These are phyloP conservation scores for Clarias batrachus DNA, from an alignment of 2,113 vertebrate species.

Conservation along the genomic window DNA sequence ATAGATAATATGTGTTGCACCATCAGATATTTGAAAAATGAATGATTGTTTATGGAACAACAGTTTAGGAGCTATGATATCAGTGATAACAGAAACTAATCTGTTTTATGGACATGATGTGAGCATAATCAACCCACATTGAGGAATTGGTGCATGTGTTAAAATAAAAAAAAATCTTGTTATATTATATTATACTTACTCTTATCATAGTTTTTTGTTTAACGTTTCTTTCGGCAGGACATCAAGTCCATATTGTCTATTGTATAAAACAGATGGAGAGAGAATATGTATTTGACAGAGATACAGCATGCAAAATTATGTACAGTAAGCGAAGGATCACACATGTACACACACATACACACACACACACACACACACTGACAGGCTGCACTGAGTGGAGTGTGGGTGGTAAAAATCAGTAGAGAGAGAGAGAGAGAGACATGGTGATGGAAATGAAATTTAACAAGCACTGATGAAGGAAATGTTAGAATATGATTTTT, in stretches of 20 bases:
- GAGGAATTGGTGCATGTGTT: not conserved
- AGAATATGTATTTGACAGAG: not conserved
- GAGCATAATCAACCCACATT: not conserved
- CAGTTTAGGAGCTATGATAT: not conserved
- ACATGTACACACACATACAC: conserved; percentile 19
- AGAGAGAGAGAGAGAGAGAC: conserved; percentile 38
- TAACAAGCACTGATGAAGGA: conserved; percentile 10
- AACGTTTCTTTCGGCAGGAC: not conserved
- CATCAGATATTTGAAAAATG: not conserved
- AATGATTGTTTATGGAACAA: not conserved
- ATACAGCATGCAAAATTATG: conserved; percentile 2
- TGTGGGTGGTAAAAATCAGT: conserved; percentile 53
- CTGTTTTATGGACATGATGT: not conserved
- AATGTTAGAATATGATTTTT: conserved; percentile 1
- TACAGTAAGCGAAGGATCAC: conserved; percentile 1
- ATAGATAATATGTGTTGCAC: not conserved
- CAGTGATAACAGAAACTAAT: not conserved
- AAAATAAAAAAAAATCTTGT: not conserved
- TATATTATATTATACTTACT: not conserved
- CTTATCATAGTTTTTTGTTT: not conserved
- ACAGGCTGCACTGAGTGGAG: conserved; percentile 53
- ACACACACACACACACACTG: conserved; percentile 29
- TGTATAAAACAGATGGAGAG: conserved; percentile 17
- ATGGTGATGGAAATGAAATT: not conserved
- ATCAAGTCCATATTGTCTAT: conserved; percentile 12